These are phyloP conservation scores for Elachura formosa DNA, from an alignment of 2,113 vertebrate species.

Conservation along the genomic window DNA sequence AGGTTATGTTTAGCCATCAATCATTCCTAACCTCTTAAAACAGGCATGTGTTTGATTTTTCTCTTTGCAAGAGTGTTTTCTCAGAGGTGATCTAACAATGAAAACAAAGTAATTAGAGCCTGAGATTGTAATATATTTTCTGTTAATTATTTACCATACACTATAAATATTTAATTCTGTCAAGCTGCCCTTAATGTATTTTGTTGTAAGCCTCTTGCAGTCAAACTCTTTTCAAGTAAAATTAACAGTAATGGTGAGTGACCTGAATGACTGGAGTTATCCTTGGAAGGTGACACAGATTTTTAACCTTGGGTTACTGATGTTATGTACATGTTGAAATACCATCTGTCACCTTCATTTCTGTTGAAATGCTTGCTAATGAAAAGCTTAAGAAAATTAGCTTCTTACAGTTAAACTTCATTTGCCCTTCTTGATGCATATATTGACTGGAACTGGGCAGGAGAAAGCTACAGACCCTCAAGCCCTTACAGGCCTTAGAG, in stretches of 20 bases:
- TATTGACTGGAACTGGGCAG: neutral
- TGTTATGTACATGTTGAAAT: neutral
- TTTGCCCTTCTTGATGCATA: neutral
- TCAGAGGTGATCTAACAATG: neutral
- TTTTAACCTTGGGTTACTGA: neutral
- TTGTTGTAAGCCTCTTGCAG: neutral
- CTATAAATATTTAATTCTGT: neutral
- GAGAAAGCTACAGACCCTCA: neutral
- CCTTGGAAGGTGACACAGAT: neutral
- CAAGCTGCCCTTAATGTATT: neutral
- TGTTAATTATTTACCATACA: neutral
- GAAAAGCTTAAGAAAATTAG: slow-evolving; percentile 39
- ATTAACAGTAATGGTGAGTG: neutral
- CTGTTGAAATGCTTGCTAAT: neutral
- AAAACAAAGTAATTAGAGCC: neutral
- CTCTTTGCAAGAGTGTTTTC: neutral
- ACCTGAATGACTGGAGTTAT: neutral
- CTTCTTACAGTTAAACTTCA: neutral
- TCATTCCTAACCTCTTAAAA: neutral
- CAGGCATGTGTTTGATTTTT: neutral
- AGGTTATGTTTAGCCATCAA: neutral
- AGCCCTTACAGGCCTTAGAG: neutral
- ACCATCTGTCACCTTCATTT: slow-evolving; percentile 17
- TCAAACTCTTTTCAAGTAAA: neutral
- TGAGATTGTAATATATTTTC: neutral